Base-by-base conservation (phyloP, 2,888 invertebrate genomes). In the Hemaris fuciformis region DNA sequence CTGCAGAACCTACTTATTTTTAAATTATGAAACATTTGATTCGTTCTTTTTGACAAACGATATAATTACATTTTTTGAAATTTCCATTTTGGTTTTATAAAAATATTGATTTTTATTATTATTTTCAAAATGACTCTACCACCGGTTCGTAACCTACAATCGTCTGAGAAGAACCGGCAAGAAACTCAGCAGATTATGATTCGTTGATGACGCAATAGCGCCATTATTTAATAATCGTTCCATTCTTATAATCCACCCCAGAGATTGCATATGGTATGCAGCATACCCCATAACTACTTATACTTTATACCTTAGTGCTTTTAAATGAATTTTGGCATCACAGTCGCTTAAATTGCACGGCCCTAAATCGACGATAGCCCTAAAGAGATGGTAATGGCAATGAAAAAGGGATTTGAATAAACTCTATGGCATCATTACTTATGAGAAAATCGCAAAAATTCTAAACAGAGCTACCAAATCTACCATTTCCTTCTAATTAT, bases 141-240 rank as follows among this genome's bases (percentile, higher is more conserved):
- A 31, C 59, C 43, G 18, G 80, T 89, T 89, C 89, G 79, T 67
- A 87, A 86, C 77, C 75, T 82, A 81, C 81, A 75, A 75, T 72
- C 84, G 72, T 78, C 87, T 83, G 89, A 90, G 89, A 90, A 90
- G 89, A 90, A 88, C 79, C 88, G 88, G 87, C 79, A 89, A 89
- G 88, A 90, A 90, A 90, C 90, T 89, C 90, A 88, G 82, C 67
- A 76, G 81, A 74, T 74, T 45, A n/a, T 45, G 22, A 22, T 4
- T 41, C 18, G 46, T 34, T 23, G 13, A 22, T 15, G 20, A 15
- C 15, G 1, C 13, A 23, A n/a, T 25, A n/a, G n/a, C 34, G 23
- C 13, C 38, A 38, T 38, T 38, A n/a, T 38, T n/a, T 10, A 6
- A 31, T n/a, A n/a, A n/a, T n/a, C n/a, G n/a, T n/a, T n/a, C n/a